phyloP scores from a whole-genome alignment of 2,113 vertebrate genomes.

The Grammomys dolichurus region DNA sequence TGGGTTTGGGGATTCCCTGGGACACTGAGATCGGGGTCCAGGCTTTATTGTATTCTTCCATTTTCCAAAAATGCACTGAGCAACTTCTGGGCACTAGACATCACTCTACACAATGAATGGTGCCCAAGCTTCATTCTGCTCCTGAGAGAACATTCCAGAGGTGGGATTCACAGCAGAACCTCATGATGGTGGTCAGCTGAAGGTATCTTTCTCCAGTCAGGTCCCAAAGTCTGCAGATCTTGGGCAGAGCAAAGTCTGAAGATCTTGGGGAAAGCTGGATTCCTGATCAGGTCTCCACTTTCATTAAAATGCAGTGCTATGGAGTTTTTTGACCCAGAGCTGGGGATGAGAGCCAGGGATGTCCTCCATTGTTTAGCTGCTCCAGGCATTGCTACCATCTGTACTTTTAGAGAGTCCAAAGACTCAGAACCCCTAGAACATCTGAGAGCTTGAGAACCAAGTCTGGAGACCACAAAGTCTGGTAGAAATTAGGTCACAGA shows the following conservation, averaged over 20 bases:
- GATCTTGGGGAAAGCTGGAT: background rate
- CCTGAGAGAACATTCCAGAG: background rate
- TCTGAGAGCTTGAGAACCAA: background rate
- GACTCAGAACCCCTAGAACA: background rate
- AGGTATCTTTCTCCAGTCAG: background rate
- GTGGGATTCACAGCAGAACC: accelerated
- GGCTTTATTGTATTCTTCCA: background rate
- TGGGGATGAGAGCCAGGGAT: background rate
- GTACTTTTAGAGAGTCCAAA: background rate
- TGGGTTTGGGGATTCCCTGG: background rate
- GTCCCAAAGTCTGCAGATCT: background rate
- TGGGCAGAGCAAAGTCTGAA: too few relatives aligned
- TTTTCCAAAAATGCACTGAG: background rate
- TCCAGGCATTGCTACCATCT: background rate
- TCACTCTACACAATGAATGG: background rate
- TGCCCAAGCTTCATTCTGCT: background rate
- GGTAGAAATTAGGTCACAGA: background rate
- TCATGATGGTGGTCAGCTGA: accelerated
- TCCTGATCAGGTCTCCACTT: background rate
- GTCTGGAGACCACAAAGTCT: background rate
- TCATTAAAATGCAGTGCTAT: background rate
- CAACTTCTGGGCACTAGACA: background rate
- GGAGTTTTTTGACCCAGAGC: background rate
- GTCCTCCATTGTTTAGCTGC: background rate
- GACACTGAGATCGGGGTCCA: background rate